Evolutionary conservation across 2,797 vertebrate species (phyloP).

Genomic region (Coracias cyanogaster): DNA sequence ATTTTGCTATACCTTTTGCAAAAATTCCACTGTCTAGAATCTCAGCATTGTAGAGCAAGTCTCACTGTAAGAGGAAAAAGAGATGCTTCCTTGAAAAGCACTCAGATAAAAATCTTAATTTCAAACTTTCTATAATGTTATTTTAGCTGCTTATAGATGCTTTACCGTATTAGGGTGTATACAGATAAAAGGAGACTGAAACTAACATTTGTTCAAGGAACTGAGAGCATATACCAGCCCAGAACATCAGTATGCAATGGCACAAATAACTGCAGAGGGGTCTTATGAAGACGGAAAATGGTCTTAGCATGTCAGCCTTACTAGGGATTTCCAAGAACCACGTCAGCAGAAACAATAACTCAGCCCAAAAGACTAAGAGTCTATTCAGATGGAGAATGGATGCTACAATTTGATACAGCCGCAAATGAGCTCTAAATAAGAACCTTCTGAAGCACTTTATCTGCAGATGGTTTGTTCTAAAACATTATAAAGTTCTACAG

Average conservation of each 20-base stretch:
- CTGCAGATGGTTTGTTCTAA: not conserved
- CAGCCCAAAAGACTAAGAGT: not conserved
- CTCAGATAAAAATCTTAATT: not conserved
- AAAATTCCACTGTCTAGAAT: not conserved
- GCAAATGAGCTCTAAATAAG: not conserved
- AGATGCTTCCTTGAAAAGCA: not conserved
- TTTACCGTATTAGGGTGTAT: not conserved
- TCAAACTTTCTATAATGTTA: not conserved
- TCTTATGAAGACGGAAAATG: not conserved
- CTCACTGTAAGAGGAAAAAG: not conserved
- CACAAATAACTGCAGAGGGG: not conserved
- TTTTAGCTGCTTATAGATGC: not conserved
- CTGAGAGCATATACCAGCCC: not conserved
- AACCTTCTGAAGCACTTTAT: not conserved
- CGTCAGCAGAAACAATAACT: not conserved
- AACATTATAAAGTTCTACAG: not conserved
- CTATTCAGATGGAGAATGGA: not conserved
- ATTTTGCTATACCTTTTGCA: not conserved
- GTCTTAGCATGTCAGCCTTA: not conserved
- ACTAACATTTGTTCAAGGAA: not conserved
- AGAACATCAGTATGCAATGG: not conserved
- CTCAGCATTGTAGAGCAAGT: not conserved
- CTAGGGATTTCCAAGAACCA: not conserved
- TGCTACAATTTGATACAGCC: not conserved
- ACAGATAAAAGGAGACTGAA: not conserved